Percentiles rank a stretch among this genome's conserved stretches.
phyloP scores from a whole-genome alignment of 2,797 vertebrate species.

The Lithobates sylvaticus region DNA sequence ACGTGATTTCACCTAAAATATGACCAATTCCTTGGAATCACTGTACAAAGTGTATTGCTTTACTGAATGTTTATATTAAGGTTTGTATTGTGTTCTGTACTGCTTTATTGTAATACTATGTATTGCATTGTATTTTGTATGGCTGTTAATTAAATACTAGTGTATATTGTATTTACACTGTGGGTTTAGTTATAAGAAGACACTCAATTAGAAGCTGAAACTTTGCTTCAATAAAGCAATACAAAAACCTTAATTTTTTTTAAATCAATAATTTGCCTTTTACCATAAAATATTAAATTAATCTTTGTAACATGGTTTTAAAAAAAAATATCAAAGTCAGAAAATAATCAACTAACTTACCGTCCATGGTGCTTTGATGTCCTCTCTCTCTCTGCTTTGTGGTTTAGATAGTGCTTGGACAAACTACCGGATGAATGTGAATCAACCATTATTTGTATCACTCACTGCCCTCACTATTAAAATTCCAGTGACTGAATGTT shows the following conservation, averaged over 20 bases:
- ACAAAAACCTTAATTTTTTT: not conserved
- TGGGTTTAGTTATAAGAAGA: no score
- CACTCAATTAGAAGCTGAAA: no score
- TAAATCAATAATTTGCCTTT: not conserved
- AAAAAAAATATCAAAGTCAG: not conserved
- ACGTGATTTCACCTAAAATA: not conserved
- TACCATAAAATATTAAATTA: not conserved
- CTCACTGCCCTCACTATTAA: constrained; percentile 49
- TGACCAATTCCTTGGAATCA: not conserved
- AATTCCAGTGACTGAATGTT: constrained; percentile 58
- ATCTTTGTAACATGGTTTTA: not conserved
- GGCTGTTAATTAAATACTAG: no score
- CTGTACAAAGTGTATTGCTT: no score
- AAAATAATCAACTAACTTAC: constrained; percentile 34
- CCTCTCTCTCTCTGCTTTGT: constrained; percentile 32
- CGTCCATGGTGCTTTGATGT: constrained; percentile 43
- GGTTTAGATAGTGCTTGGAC: constrained; percentile 1
- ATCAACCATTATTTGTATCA: constrained; percentile 59
- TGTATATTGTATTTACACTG: no score
- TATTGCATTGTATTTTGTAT: not conserved
- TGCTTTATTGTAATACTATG: not conserved
- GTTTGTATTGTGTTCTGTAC: not conserved
- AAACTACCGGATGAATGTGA: constrained; percentile 39
- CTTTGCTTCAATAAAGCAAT: no score
- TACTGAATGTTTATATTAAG: no score